Percentiles rank a stretch among this genome's conserved stretches.
These are phyloP conservation scores for Keiferia lycopersicella DNA, from an alignment of 2,888 invertebrate genomes.

Conservation along the genomic window DNA sequence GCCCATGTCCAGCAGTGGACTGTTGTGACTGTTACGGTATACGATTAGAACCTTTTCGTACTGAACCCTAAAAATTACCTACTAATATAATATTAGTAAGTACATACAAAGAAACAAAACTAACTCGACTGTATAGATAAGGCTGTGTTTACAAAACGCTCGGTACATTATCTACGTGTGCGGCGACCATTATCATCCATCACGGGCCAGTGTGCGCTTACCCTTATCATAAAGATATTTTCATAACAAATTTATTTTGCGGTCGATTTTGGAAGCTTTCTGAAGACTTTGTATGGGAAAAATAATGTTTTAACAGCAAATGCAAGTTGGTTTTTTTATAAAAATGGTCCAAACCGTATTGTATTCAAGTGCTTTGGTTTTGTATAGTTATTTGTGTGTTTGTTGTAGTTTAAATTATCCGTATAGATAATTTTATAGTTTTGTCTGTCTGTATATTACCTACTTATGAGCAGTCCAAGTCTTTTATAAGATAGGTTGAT, in stretches of 20 bases:
- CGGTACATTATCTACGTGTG: slow-evolving; percentile 31
- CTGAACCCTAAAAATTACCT: too few relatives aligned
- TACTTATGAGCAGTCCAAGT: not conserved
- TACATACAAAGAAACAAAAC: slow-evolving; percentile 28
- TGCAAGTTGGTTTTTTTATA: slow-evolving; percentile 15
- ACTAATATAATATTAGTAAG: not conserved
- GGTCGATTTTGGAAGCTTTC: not conserved
- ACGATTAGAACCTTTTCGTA: too few relatives aligned
- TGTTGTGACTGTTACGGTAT: too few relatives aligned
- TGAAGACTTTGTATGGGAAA: not conserved
- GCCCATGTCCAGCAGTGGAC: too few relatives aligned
- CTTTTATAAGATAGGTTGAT: not conserved
- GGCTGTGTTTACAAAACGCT: slow-evolving; percentile 40
- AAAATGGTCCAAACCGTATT: slow-evolving; percentile 17
- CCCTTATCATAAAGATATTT: slow-evolving; percentile 29
- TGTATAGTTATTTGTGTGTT: not conserved
- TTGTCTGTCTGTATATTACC: not conserved
- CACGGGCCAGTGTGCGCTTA: slow-evolving; percentile 31
- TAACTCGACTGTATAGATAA: slow-evolving; percentile 37
- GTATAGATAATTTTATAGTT: not conserved
- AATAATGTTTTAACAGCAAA: not conserved
- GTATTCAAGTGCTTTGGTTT: slow-evolving; percentile 3
- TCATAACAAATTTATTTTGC: slow-evolving; percentile 4
- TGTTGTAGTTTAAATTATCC: not conserved
- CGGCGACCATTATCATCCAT: slow-evolving; percentile 34